These are phyloP conservation scores for Caenorhabditis remanei DNA, from an alignment of 1,140 invertebrate species.

Conservation along the genomic window DNA sequence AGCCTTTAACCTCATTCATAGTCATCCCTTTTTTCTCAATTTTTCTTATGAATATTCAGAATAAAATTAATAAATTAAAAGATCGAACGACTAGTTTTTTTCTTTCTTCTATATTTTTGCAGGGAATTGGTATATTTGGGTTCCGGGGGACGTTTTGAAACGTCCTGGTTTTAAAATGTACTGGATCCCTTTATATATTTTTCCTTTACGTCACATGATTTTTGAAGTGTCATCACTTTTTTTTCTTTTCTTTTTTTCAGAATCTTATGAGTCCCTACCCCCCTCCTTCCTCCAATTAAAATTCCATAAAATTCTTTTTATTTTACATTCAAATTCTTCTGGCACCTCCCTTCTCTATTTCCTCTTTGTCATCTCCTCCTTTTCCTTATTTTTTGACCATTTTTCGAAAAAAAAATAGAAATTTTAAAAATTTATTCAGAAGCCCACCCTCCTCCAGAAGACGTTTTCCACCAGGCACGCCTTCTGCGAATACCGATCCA, in stretches of 20 bases:
- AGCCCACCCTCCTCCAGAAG: background rate
- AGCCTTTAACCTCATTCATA: too few species aligned
- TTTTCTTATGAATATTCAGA: too few species aligned
- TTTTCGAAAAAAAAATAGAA: background rate
- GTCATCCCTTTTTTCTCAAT: too few species aligned
- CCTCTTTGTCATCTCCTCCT: background rate
- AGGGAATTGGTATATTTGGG: too few species aligned
- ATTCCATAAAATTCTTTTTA: background rate
- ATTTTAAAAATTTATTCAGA: background rate
- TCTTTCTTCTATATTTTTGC: too few species aligned
- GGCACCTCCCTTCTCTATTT: background rate
- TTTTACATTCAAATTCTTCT: background rate
- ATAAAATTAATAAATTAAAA: too few species aligned
- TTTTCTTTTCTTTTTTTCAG: background rate
- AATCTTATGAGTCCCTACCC: background rate
- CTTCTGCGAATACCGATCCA: background rate
- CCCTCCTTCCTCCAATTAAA: background rate
- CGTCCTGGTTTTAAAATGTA: too few species aligned
- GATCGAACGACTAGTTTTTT: too few species aligned
- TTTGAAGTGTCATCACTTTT: background rate
- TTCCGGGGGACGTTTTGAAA: too few species aligned
- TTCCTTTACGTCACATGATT: background rate
- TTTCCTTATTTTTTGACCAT: background rate
- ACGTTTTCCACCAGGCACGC: background rate
- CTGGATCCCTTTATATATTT: too few species aligned